phyloP scores from a whole-genome alignment of 2,797 vertebrate species.

The Dromococcyx pavoninus region DNA sequence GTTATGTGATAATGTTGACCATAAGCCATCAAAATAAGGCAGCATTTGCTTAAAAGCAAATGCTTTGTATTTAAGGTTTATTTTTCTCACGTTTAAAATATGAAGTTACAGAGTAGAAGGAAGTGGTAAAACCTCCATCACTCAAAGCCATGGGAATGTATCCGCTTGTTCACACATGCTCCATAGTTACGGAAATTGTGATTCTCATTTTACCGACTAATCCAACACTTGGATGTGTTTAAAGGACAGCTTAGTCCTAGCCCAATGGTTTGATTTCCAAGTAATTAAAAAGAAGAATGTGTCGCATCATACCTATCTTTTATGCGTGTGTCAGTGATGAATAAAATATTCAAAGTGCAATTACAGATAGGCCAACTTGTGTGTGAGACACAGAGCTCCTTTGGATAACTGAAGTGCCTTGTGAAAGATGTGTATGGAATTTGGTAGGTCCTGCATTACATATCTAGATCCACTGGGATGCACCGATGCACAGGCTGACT shows the following conservation, averaged over 20 bases:
- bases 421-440: not conserved
- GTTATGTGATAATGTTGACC: slow-evolving; percentile 46
- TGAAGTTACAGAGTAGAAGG: slow-evolving; percentile 74
- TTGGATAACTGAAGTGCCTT: not conserved
- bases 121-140: slow-evolving; percentile 70
- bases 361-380: not conserved
- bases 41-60: slow-evolving; percentile 76
- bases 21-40: slow-evolving; percentile 60
- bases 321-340: not conserved
- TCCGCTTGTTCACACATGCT: slow-evolving; percentile 72
- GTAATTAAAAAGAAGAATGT: slow-evolving; percentile 58
- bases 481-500: not conserved
- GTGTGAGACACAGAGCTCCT: not conserved
- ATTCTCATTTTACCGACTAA: slow-evolving; percentile 76
- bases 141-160: slow-evolving; percentile 66
- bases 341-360: not conserved
- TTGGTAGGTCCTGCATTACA: not conserved
- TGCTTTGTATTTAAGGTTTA: slow-evolving; percentile 68
- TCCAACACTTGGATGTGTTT: slow-evolving; percentile 70
- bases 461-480: not conserved
- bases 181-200: slow-evolving; percentile 62
- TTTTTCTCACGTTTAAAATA: slow-evolving; percentile 75
- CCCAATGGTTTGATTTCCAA: slow-evolving; percentile 61
- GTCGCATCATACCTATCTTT: not conserved
- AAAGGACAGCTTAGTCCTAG: slow-evolving; percentile 63